Conservation (phyloP, 2,888 invertebrate genomes). For the Plusia festucae region DNA sequence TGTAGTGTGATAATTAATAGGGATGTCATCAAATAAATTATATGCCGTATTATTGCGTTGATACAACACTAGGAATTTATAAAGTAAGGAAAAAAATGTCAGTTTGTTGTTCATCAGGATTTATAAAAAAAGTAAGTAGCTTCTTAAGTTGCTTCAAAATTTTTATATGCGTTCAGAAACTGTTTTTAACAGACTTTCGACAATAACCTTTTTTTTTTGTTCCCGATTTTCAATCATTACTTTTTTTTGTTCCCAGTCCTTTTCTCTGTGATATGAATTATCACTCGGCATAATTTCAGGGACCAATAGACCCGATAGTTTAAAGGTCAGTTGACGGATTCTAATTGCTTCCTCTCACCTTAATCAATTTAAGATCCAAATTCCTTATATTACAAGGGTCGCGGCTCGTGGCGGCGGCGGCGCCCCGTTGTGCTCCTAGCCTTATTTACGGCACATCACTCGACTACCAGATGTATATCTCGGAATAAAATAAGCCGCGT, state of each 20-base stretch:
- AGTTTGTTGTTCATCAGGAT: too few species aligned
- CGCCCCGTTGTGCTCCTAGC: constrained; percentile 44
- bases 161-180: too few species aligned
- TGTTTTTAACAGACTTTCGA: too few species aligned
- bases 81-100: too few species aligned
- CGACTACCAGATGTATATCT: constrained; percentile 72
- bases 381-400: constrained; percentile 28
- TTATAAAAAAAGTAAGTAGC: too few species aligned
- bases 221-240: too few species aligned
- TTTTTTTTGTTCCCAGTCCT: too few species aligned
- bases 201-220: too few species aligned
- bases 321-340: neutral
- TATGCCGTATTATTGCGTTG: neutral
- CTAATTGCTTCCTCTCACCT: neutral
- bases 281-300: neutral
- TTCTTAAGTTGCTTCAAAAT: too few species aligned
- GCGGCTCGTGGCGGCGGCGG: constrained; percentile 17
- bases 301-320: neutral
- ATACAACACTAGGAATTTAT: too few species aligned
- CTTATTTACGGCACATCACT: constrained; percentile 68
- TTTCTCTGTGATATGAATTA: too few species aligned
- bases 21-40: neutral
- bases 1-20: neutral
- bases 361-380: constrained; percentile 33
- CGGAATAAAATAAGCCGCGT: constrained; percentile 74